phyloP scores from a whole-genome alignment of 2,113 vertebrate species.

The Syngnathoides biaculeatus region DNA sequence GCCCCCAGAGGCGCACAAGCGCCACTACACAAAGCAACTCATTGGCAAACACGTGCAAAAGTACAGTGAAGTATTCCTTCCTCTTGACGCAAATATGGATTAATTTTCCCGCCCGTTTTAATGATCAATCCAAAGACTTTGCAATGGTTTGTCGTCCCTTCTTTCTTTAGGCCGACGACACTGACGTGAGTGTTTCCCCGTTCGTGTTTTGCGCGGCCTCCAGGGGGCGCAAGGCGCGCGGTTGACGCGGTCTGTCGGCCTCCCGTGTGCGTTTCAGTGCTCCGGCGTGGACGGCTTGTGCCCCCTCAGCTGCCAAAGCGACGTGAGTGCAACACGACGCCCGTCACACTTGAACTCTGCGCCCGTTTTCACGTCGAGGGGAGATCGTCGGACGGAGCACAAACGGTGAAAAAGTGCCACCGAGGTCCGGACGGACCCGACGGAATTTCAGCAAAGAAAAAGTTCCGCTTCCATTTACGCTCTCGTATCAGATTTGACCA shows the following conservation, averaged over 20 bases:
- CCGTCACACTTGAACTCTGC: too few relatives aligned
- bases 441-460: too few relatives aligned
- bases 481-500: too few relatives aligned
- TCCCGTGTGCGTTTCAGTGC: slow-evolving; percentile 55
- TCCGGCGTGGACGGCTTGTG: slow-evolving; percentile 69
- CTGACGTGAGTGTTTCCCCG: slow-evolving; percentile 55
- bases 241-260: too few relatives aligned
- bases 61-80: too few relatives aligned
- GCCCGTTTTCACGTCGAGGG: too few relatives aligned
- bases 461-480: too few relatives aligned
- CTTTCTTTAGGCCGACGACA: slow-evolving; percentile 49
- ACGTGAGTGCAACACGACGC: slow-evolving; percentile 53
- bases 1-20: background rate
- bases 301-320: slow-evolving; percentile 73
- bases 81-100: too few relatives aligned
- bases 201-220: background rate
- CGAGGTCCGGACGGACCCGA: too few relatives aligned
- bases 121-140: background rate
- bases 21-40: background rate
- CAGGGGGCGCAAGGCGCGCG: background rate
- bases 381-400: too few relatives aligned
- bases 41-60: background rate
- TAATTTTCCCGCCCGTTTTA: background rate
- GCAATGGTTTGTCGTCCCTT: background rate
- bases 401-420: too few relatives aligned